A percentile compares a stretch with the other conserved stretches of the same genome.
Conservation (phyloP, 2,888 invertebrate species). For the Ischnus inquisitorius region DNA sequence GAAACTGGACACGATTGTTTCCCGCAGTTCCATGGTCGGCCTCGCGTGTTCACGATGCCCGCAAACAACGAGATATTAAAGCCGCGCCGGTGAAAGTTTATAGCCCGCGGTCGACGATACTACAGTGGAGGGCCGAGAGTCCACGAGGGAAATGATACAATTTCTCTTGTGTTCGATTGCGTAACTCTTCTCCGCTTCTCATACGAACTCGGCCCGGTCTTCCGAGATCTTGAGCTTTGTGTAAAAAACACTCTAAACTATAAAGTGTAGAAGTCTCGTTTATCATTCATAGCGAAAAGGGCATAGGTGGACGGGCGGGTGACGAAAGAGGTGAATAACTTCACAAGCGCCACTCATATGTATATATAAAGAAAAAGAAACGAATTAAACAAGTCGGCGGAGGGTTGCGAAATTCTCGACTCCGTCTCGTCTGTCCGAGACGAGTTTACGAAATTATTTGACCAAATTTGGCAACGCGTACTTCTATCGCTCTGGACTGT, state of each 20-base stretch:
- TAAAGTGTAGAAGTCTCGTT: too few relatives aligned
- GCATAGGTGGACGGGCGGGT: slow-evolving; percentile 26
- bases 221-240: slow-evolving; percentile 13
- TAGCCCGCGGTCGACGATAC: slow-evolving; percentile 41
- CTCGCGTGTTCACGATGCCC: slow-evolving; percentile 35
- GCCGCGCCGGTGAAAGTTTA: slow-evolving; percentile 78
- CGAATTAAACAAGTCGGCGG: not conserved
- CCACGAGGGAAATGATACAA: slow-evolving; percentile 76
- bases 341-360: slow-evolving; percentile 1
- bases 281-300: not conserved
- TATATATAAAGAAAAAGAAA: slow-evolving; percentile 1
- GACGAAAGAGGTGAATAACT: slow-evolving; percentile 24
- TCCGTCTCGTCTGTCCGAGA: slow-evolving; percentile 13
- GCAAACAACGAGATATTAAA: slow-evolving; percentile 53
- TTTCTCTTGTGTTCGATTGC: slow-evolving; percentile 78
- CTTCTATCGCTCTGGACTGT: not conserved
- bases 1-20: slow-evolving; percentile 39
- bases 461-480: slow-evolving; percentile 34
- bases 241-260: too few relatives aligned
- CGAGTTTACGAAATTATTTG: slow-evolving; percentile 29
- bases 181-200: slow-evolving; percentile 63
- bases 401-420: slow-evolving; percentile 24
- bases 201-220: slow-evolving; percentile 10
- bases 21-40: not conserved
- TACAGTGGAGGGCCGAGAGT: slow-evolving; percentile 28